Evolutionary conservation across 1,140 invertebrate genomes (phyloP).

Genomic region (Drosophila subpulchrella): DNA sequence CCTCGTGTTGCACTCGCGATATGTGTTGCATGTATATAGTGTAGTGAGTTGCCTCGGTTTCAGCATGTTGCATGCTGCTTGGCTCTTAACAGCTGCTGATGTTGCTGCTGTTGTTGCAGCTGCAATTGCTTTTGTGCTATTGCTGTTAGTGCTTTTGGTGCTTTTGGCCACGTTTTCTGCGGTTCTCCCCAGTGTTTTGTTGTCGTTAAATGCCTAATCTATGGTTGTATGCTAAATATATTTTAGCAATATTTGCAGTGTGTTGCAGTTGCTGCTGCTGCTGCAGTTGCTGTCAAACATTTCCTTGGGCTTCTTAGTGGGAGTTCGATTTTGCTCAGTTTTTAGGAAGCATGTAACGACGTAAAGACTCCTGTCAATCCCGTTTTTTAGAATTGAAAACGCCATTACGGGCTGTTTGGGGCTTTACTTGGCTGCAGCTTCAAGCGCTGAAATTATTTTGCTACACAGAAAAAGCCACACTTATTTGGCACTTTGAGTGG

Average conservation of each 20-base stretch:
- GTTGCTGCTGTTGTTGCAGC: constrained; percentile 13
- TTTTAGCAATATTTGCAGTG: constrained; percentile 53
- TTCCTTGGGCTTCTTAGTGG: constrained; percentile 34
- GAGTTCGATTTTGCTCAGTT: constrained; percentile 22
- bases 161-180: constrained; percentile 28
- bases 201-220: constrained; percentile 62
- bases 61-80: constrained; percentile 52
- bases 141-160: constrained; percentile 25
- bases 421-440: constrained; percentile 12
- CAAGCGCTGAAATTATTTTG: constrained; percentile 27
- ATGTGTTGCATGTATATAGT: constrained; percentile 26
- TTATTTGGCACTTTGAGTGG: constrained; percentile 15
- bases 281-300: constrained; percentile 16
- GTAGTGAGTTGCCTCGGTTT: constrained; percentile 28
- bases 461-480: constrained; percentile 5
- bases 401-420: constrained; percentile 10
- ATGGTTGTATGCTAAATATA: constrained; percentile 64
- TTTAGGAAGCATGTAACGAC: constrained; percentile 5
- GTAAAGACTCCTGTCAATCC: constrained; percentile 1
- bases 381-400: constrained; percentile 25
- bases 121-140: constrained; percentile 10
- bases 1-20: constrained; percentile 38
- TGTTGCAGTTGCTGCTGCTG: constrained; percentile 1
- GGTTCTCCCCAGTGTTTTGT: constrained; percentile 10
- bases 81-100: constrained; percentile 48